Evolutionary conservation across 2,113 vertebrate genomes (phyloP).

Genomic region (Thryonomys swinderianus): DNA sequence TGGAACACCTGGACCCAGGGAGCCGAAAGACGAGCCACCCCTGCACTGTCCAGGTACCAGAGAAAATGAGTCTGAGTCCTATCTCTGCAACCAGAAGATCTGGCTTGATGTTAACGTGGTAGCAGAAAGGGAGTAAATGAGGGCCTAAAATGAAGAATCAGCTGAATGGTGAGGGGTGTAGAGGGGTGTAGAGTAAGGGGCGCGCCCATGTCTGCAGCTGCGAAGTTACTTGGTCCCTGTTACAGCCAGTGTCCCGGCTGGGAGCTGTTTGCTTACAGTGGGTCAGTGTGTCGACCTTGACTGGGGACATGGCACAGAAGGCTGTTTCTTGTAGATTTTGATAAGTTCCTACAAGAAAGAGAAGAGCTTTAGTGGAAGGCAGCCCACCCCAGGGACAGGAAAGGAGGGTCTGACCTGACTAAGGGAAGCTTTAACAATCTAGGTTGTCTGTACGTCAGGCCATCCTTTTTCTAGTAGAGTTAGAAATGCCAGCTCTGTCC

Average conservation of each 20-base stretch:
- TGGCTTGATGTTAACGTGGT: background rate
- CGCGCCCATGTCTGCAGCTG: too few relatives aligned
- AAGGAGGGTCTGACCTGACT: background rate
- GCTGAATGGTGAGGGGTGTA: fast-evolving
- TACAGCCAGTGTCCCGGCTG: background rate
- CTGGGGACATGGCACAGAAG: background rate
- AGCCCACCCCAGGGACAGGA: background rate
- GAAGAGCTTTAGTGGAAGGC: background rate
- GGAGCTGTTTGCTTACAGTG: too few relatives aligned
- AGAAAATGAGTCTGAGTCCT: background rate
- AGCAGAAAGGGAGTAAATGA: background rate
- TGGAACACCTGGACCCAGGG: background rate
- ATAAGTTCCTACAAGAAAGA: background rate
- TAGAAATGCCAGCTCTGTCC: background rate
- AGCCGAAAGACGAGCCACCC: background rate
- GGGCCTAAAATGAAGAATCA: background rate
- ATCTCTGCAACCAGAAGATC: background rate
- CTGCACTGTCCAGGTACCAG: background rate
- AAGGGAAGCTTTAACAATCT: background rate
- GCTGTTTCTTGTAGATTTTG: too few relatives aligned
- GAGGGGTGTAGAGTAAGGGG: background rate
- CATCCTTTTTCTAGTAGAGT: background rate
- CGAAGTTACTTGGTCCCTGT: background rate
- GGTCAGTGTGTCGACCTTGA: background rate
- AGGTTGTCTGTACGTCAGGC: background rate